These are phyloP conservation scores for Sinelater perroti DNA, from an alignment of 2,888 invertebrate species.

Conservation along the genomic window DNA sequence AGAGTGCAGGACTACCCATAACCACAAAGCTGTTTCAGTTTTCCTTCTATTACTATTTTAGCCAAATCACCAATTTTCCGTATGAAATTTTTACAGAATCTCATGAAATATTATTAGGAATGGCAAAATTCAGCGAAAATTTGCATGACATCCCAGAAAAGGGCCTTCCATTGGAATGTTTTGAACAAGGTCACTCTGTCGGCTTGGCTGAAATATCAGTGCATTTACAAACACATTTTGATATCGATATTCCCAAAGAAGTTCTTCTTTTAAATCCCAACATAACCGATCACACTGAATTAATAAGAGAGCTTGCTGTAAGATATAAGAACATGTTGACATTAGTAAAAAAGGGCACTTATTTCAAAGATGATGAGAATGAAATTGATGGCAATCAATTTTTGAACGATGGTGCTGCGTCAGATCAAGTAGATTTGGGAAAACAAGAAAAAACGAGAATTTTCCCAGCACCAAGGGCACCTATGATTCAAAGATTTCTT, in stretches of 20 bases:
- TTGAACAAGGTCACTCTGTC: conserved; percentile 61
- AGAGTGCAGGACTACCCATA: conserved; percentile 50
- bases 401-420: not conserved
- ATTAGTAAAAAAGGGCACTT: conserved; percentile 25
- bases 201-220: conserved; percentile 61
- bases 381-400: not conserved
- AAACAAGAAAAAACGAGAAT: conserved; percentile 4
- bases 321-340: conserved; percentile 31
- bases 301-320: conserved; percentile 54
- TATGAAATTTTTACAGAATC: conserved; percentile 60
- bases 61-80: conserved; percentile 60
- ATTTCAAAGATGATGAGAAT: conserved; percentile 30
- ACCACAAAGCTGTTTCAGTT: conserved; percentile 60
- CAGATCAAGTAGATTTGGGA: not conserved
- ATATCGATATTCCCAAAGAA: conserved; percentile 65
- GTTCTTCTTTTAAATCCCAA: conserved; percentile 66
- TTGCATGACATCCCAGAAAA: not conserved
- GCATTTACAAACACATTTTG: conserved; percentile 54
- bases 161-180: conserved; percentile 37
- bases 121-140: conserved; percentile 36
- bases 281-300: conserved; percentile 61
- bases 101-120: conserved; percentile 43
- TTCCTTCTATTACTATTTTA: conserved; percentile 53
- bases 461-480: conserved; percentile 4
- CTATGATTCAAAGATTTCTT: conserved; percentile 29